Evolutionary conservation across 1,140 invertebrate genomes (phyloP).

Genomic region (Hyles euphorbiae): DNA sequence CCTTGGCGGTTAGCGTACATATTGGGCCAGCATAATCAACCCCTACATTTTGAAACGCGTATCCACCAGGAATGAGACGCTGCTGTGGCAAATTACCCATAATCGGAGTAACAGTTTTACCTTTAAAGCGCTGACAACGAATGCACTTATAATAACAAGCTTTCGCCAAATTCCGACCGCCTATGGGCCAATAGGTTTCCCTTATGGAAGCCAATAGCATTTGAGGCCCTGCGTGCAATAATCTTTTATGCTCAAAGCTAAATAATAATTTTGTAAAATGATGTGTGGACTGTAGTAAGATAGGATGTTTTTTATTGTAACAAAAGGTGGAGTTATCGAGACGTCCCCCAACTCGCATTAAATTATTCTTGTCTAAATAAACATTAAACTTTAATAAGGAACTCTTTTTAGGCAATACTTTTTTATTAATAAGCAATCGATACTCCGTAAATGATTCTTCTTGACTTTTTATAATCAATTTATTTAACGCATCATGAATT

Average conservation of each 20-base stretch:
- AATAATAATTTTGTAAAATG: background rate
- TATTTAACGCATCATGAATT: too few species aligned
- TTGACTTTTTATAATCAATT: too few species aligned
- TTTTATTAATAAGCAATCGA: background rate
- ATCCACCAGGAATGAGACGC: background rate
- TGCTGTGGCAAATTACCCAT: background rate
- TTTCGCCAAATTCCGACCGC: constrained; percentile 4
- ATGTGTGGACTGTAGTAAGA: constrained; percentile 6
- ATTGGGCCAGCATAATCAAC: background rate
- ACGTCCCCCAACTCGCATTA: constrained; percentile 4
- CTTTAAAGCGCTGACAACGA: too few species aligned
- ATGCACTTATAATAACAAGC: background rate
- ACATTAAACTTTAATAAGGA: background rate
- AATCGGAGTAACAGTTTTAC: too few species aligned
- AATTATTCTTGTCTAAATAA: constrained; percentile 4
- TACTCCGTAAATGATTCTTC: too few species aligned
- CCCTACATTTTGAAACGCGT: background rate
- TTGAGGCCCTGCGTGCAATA: constrained; percentile 2
- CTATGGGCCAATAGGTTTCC: constrained; percentile 5
- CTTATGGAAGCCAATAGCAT: background rate
- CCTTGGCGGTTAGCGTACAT: background rate
- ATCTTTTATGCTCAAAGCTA: background rate
- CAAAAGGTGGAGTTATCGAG: background rate
- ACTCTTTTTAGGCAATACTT: background rate
- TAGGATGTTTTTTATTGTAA: constrained; percentile 5